Base-by-base conservation (phyloP, 2,113 vertebrate genomes). In the Passer montanus region DNA sequence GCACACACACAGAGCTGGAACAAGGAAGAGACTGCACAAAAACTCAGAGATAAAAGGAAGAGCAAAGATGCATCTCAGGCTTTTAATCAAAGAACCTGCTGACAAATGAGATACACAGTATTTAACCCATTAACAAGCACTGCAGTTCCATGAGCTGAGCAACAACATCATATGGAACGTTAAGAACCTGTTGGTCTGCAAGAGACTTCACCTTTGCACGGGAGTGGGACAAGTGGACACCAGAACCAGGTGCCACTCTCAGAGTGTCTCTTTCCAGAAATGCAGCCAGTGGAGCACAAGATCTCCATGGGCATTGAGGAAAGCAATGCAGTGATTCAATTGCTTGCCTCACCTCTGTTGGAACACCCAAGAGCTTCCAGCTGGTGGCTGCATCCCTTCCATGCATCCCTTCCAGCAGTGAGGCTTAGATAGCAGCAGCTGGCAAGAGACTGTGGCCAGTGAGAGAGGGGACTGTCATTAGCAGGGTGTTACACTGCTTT, bases 1-100 rank as follows among this genome's bases (percentile, higher is more conserved):
- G 86, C 90, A 55, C 90, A 95, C 95, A 64, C 86, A 69, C 47
- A 82, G 95, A 94, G 84, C 88, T 95, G 93, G 69, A 97, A 93
- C 88, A 50, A 69, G 63, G 31, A 35, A 90, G 49, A 0, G n/a
- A 92, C 83, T 84, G 83, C 88, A 78, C 80, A 93, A 73, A 96
- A 92, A 19, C 90, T 81, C 95, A 11, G 47, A 84, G 94, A 95
- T 87, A 72, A 96, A 97, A 94, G 69, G 83, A 81, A 81, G 23
- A 90, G 76, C 86, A 91, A 82, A 95, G 90, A 93, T 75, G 33
- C 18, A 76, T 53, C 72, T 33, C 88, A 79, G 77, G 80, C 69
- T 92, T 92, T 82, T 90, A 67, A 93, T 87, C 83, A 93, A 81
- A 96, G 76, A 78, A 75, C 66, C 62, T 60, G 44, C 80, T 75